Conservation (phyloP, 2,797 vertebrate genomes). For the Hoplostethus mediterraneus region DNA sequence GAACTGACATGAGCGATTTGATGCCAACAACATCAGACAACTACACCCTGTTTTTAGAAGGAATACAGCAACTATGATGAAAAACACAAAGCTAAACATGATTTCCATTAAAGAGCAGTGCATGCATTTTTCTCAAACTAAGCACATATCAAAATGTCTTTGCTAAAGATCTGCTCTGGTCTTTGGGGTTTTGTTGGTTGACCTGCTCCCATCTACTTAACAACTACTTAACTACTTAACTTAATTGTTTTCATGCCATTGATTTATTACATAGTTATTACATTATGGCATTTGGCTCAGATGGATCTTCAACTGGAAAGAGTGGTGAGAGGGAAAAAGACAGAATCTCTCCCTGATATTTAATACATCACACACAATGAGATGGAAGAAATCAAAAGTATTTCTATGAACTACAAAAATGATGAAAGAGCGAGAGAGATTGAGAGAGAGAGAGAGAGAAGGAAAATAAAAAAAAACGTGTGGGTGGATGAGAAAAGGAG, state of each 20-base stretch:
- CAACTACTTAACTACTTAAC: slow-evolving; percentile 58
- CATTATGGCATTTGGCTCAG: slow-evolving; percentile 34
- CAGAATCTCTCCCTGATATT: background rate
- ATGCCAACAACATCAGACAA: background rate
- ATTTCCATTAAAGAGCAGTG: background rate
- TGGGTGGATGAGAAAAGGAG: background rate
- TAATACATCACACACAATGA: background rate
- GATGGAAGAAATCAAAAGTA: background rate
- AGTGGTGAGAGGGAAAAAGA: background rate
- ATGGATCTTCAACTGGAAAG: slow-evolving; percentile 10
- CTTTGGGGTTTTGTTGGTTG: slow-evolving; percentile 19
- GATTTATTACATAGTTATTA: slow-evolving; percentile 40
- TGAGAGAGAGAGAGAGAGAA: background rate
- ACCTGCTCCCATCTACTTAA: slow-evolving; percentile 42
- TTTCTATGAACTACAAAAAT: slow-evolving; percentile 21
- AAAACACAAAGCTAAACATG: background rate
- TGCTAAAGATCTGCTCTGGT: background rate
- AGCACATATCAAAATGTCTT: background rate
- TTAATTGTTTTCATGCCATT: slow-evolving; percentile 52
- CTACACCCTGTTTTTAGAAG: background rate
- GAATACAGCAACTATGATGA: background rate
- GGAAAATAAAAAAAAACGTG: slow-evolving; percentile 18
- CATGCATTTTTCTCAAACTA: background rate
- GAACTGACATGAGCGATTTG: too few relatives aligned
- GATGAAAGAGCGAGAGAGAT: background rate